Evolutionary conservation across 2,797 vertebrate species (phyloP).

Genomic region (Cyclura pinguis): DNA sequence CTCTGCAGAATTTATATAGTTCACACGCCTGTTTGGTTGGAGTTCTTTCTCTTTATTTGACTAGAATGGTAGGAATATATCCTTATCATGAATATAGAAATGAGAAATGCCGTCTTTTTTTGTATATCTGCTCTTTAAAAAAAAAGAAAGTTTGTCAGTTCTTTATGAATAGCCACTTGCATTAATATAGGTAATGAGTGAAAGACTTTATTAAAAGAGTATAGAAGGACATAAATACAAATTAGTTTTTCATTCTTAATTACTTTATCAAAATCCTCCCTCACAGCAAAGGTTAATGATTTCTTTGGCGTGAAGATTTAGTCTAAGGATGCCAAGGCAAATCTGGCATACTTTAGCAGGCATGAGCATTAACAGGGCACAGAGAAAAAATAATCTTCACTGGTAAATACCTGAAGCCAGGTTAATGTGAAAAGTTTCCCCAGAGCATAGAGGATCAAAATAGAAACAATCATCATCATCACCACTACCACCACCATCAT

Average conservation of each 20-base stretch:
- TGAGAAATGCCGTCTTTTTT: background rate
- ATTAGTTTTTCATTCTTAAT: conserved; percentile 12
- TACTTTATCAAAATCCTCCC: background rate
- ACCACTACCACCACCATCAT: no score
- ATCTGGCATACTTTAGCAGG: background rate
- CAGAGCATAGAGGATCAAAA: background rate
- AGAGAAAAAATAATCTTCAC: background rate
- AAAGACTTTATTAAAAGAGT: conserved; percentile 11
- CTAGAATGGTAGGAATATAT: background rate
- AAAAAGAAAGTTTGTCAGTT: background rate
- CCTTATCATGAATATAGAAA: conserved; percentile 23
- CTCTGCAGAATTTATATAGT: conserved; percentile 14
- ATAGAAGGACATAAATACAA: conserved; percentile 10
- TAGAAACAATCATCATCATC: background rate
- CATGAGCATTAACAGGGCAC: background rate
- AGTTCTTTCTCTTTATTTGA: conserved; percentile 45
- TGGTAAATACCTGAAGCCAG: background rate
- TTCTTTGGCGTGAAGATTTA: background rate
- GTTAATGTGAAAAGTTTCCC: background rate
- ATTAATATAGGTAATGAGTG: background rate
- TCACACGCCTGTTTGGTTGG: conserved; percentile 27
- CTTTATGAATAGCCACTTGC: conserved; percentile 8
- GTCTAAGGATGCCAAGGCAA: background rate
- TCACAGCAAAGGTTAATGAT: background rate
- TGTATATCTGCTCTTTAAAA: conserved; percentile 18